These are phyloP conservation scores for Neotragus moschatus DNA, from an alignment of 2,113 vertebrate genomes.

Conservation along the genomic window DNA sequence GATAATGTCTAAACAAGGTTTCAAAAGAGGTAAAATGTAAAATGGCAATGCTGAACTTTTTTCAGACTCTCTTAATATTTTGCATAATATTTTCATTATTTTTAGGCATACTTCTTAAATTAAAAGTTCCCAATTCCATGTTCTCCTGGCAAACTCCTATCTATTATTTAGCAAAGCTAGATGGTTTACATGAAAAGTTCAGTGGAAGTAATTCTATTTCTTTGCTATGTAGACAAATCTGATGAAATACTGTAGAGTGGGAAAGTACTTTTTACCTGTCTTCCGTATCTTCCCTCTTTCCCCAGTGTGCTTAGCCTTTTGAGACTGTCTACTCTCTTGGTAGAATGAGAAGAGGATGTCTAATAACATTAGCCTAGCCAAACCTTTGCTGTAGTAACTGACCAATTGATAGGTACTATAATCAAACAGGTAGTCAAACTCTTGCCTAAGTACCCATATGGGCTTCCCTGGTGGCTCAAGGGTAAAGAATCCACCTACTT, in stretches of 20 bases:
- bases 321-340: neutral
- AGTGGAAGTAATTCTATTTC: neutral
- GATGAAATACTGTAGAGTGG: neutral
- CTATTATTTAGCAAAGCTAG: neutral
- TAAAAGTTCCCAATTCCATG: neutral
- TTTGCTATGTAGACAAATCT: neutral
- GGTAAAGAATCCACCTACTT: neutral
- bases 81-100: neutral
- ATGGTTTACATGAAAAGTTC: neutral
- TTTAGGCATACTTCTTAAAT: neutral
- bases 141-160: neutral
- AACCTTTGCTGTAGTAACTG: neutral
- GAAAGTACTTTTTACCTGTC: neutral
- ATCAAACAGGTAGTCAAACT: neutral
- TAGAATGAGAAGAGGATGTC: neutral
- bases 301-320: neutral
- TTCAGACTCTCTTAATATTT: neutral
- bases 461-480: neutral
- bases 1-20: neutral
- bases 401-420: neutral
- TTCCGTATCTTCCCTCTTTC: neutral
- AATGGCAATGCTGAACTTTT: neutral
- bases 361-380: neutral
- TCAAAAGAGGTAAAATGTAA: neutral
- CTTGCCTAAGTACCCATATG: neutral